Base-by-base conservation (phyloP, 2,113 vertebrate species). In the Amphiprion percula region DNA sequence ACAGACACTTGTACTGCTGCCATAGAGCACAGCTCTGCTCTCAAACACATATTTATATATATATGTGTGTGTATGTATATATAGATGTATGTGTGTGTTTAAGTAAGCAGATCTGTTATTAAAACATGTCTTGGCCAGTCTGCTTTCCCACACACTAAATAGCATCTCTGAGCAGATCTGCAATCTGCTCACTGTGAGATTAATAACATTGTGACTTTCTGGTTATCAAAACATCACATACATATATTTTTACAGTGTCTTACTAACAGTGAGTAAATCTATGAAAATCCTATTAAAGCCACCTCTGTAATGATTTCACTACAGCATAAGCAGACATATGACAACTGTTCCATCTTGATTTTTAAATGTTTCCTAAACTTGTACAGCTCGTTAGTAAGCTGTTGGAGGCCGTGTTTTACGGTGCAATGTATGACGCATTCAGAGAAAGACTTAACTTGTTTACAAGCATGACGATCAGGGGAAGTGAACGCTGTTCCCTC, bases 401-500 rank as follows among this genome's bases (percentile, higher is more conserved):
- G 53, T 56, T 50, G 14, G 21, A 41, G 52, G 24, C 52, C 4
- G 6, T 17, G 64, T 56, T 80, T 49, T 56, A 49, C 58, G 65
- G 62, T 21, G 11, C 37, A 72, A 69, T 28, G 63, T 50, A 52
- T 12, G 59, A 37, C 68, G 66, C 63, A 78, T 65, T 12, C 62
- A n/a, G 15, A 71, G 67, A 64, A 21, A 56, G 30, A 69, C 47
- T 16, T n/a, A 79, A 81, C 54, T 56, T n/a, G 77, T 87, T 65
- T 46, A 47, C 54, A 46, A 21, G 63, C 56, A 64, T 26, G 30
- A 62, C 71, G 28, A 52, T 64, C 0, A 1, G 61, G 71, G 47
- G 88, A 37, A 78, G 75, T 74, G 62, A 76, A 46, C 3, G 21
- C 17, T 70, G 59, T 63, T 83, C 75, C 10, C 44, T 74, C 63